Conservation (phyloP, 2,113 vertebrate genomes). For the Xenopus tropicalis region UCB_Xtro_10.0 CM004451.2:25010501-25011000, state of each 20-base stretch:
- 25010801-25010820: neutral
- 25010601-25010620: too few relatives aligned
- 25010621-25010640: too few relatives aligned
- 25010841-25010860: neutral
- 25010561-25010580: too few relatives aligned
- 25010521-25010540: too few relatives aligned
- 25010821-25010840: too few relatives aligned
- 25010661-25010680: neutral
- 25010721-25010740: neutral
- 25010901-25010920: neutral
- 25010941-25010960: neutral
- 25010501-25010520: too few relatives aligned
- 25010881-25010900: neutral
- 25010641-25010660: too few relatives aligned
- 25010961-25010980: neutral
- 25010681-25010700: neutral
- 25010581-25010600: too few relatives aligned
- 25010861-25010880: neutral
- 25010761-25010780: neutral
- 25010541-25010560: too few relatives aligned
- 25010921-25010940: slow-evolving; percentile 1
- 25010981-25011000: neutral
- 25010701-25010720: neutral
- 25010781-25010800: neutral
- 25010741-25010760: too few relatives aligned